A percentile compares a stretch with the other conserved stretches of the same genome.
Conservation (phyloP, 2,113 vertebrate species). For the Pteruthius melanotis region DNA sequence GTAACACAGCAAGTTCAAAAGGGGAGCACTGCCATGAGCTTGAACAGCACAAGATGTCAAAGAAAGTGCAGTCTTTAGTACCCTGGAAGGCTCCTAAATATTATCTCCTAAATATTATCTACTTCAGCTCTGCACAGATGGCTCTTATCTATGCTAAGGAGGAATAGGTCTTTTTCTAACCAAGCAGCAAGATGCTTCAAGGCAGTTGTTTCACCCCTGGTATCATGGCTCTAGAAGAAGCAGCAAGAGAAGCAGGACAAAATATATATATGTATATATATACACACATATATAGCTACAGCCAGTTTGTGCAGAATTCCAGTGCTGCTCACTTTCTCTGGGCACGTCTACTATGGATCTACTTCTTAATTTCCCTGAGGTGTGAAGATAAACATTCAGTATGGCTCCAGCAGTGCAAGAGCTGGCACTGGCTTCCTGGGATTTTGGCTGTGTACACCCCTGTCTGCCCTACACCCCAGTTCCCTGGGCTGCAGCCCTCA, state of each 20-base stretch:
- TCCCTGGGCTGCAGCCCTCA: neutral
- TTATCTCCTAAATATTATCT: neutral
- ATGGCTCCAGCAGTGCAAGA: neutral
- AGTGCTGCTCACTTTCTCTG: neutral
- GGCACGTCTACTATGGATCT: neutral
- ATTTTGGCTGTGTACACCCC: neutral
- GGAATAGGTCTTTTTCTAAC: neutral
- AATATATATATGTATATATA: neutral
- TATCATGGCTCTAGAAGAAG: neutral
- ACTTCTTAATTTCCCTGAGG: neutral
- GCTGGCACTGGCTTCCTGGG: neutral
- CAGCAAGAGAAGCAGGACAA: neutral
- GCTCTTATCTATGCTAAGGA: neutral
- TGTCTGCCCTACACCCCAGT: neutral
- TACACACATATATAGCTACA: neutral
- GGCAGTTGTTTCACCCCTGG: neutral
- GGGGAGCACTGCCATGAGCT: neutral
- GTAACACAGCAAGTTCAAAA: neutral
- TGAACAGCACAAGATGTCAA: neutral
- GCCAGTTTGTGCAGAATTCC: neutral
- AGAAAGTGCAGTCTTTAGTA: neutral
- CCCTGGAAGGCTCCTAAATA: neutral
- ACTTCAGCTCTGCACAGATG: neutral
- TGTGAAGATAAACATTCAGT: neutral
- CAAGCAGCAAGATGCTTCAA: neutral